phyloP scores from a whole-genome alignment of 1,140 invertebrate species.

The Drusus annulatus region DNA sequence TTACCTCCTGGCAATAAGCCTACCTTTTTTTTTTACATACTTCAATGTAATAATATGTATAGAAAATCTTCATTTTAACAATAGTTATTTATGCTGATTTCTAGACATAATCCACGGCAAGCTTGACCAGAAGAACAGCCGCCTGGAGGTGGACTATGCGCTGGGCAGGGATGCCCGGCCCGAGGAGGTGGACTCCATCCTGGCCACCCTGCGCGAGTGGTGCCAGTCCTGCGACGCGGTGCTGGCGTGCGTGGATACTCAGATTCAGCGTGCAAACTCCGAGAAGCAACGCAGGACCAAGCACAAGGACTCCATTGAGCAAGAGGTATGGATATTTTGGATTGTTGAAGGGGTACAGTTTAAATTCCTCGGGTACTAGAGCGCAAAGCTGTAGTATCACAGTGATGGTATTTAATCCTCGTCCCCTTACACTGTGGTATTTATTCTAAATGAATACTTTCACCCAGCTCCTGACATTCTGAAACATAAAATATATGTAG shows the following conservation, averaged over 20 bases:
- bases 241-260: constrained; percentile 88
- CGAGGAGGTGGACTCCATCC: constrained; percentile 84
- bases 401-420: too few species aligned
- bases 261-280: constrained; percentile 89
- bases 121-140: constrained; percentile 94
- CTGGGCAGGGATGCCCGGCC: constrained; percentile 92
- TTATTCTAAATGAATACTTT: too few species aligned
- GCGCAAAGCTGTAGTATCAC: too few species aligned
- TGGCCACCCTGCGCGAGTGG: constrained; percentile 89
- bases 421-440: too few species aligned
- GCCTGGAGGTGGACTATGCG: constrained; percentile 94
- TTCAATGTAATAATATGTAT: too few species aligned
- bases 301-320: constrained; percentile 88
- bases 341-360: too few species aligned
- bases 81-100: constrained; percentile 54
- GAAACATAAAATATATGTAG: too few species aligned
- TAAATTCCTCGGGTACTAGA: too few species aligned
- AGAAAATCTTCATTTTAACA: too few species aligned
- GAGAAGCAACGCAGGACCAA: constrained; percentile 87
- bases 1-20: too few species aligned
- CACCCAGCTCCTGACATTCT: too few species aligned
- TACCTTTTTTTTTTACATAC: too few species aligned
- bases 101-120: constrained; percentile 96
- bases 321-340: constrained; percentile 76
- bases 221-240: constrained; percentile 93